Conservation (phyloP, 2,888 invertebrate species). For the Polylopha cassiicola region DNA sequence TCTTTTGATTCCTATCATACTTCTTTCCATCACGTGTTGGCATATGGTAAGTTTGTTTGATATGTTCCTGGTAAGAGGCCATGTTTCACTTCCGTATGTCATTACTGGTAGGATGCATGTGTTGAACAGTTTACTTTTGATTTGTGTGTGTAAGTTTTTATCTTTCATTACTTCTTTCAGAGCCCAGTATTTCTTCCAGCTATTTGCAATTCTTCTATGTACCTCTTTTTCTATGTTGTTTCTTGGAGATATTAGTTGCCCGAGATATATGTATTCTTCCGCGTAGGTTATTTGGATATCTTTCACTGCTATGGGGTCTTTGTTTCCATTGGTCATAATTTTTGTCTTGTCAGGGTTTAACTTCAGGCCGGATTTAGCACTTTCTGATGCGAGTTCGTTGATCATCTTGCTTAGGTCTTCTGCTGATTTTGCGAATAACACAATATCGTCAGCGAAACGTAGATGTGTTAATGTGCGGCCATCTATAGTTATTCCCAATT, state of each 20-base stretch:
- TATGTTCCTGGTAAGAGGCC: too few relatives aligned
- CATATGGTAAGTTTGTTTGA: too few relatives aligned
- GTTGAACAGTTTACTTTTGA: slow-evolving; percentile 6
- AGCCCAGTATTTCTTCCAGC: slow-evolving; percentile 20
- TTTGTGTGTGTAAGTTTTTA: slow-evolving; percentile 3
- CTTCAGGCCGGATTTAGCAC: not conserved
- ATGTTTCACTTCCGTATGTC: slow-evolving; percentile 9
- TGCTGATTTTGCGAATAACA: not conserved
- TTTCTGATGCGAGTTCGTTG: not conserved
- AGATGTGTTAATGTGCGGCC: not conserved
- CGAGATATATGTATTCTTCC: slow-evolving; percentile 24
- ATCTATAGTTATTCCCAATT: not conserved
- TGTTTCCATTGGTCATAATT: slow-evolving; percentile 14
- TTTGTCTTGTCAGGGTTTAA: slow-evolving; percentile 12
- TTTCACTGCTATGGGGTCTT: slow-evolving; percentile 1
- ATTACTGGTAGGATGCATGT: slow-evolving; percentile 5
- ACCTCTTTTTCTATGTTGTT: slow-evolving; percentile 23
- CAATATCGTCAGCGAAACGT: slow-evolving; percentile 4
- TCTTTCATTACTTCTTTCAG: slow-evolving; percentile 16
- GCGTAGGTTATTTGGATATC: slow-evolving; percentile 7
- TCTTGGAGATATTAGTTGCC: slow-evolving; percentile 23
- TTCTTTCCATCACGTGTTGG: too few relatives aligned
- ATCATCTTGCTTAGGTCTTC: not conserved
- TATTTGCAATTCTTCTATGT: slow-evolving; percentile 21
- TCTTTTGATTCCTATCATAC: too few relatives aligned